phyloP scores from a whole-genome alignment of 2,113 vertebrate species.

The Perca flavescens region DNA sequence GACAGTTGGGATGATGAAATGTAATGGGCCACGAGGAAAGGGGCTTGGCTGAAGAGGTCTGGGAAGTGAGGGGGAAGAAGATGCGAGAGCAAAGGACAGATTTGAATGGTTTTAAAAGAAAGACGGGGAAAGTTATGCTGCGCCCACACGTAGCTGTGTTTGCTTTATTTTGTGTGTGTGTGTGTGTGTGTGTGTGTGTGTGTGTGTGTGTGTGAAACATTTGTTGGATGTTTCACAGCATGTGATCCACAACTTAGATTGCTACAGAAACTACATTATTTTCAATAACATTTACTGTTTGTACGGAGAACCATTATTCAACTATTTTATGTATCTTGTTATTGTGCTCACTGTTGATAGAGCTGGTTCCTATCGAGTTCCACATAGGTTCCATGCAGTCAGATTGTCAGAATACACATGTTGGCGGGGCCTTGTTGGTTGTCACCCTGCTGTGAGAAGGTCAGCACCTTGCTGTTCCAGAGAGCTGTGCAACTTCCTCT shows the following conservation, averaged over 20 bases:
- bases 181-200: background rate
- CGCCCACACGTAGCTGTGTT: background rate
- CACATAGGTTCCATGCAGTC: slow-evolving; percentile 38
- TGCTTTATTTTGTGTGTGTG: background rate
- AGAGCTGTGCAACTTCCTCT: slow-evolving; percentile 19
- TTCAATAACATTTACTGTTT: background rate
- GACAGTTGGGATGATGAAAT: slow-evolving; percentile 78
- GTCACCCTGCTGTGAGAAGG: slow-evolving; percentile 66
- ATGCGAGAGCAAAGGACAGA: slow-evolving; percentile 44
- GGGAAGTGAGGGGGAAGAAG: slow-evolving; percentile 36
- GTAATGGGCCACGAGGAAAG: slow-evolving; percentile 73
- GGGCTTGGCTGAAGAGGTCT: slow-evolving; percentile 59
- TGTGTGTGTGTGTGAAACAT: background rate
- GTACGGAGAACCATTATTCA: background rate
- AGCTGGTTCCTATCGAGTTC: slow-evolving; percentile 37
- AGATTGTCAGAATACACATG: slow-evolving; percentile 66
- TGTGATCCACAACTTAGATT: slow-evolving; percentile 3
- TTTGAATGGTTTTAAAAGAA: slow-evolving; percentile 39
- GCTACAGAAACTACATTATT: slow-evolving; percentile 4
- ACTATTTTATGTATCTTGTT: background rate
- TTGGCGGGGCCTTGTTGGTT: slow-evolving; percentile 32
- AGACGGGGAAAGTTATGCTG: slow-evolving; percentile 5
- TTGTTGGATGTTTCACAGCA: background rate
- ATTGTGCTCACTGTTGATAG: background rate
- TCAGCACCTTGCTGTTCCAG: slow-evolving; percentile 51